Conservation (phyloP, 2,113 vertebrate species). For the Daphoenositta chrysoptera region DNA sequence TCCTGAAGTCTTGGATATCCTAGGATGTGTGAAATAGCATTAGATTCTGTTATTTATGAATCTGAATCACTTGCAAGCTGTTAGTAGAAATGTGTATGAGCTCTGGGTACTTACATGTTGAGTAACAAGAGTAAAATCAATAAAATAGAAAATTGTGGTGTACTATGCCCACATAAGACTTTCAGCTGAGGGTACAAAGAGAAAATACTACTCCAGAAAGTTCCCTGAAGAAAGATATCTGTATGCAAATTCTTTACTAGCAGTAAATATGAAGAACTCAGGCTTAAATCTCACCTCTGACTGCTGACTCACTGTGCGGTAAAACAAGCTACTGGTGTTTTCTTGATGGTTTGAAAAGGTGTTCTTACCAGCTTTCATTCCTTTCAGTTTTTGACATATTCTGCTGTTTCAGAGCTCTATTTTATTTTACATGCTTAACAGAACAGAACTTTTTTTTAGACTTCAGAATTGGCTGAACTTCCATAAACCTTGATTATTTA, state of each 20-base stretch:
- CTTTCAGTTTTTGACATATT: neutral
- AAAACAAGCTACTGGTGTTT: neutral
- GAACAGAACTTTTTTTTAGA: neutral
- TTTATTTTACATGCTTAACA: neutral
- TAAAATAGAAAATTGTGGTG: neutral
- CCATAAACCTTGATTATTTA: neutral
- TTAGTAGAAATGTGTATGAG: neutral
- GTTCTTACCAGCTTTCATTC: neutral
- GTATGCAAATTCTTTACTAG: neutral
- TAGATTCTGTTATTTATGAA: neutral
- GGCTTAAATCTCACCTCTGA: neutral
- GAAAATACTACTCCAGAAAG: neutral
- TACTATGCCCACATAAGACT: neutral
- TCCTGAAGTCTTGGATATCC: neutral
- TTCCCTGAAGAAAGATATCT: neutral
- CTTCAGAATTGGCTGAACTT: neutral
- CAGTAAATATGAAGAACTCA: neutral
- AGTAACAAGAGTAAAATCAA: neutral
- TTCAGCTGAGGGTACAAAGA: neutral
- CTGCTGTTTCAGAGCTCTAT: neutral
- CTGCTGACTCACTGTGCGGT: neutral
- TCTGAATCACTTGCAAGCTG: neutral
- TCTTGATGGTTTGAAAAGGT: neutral
- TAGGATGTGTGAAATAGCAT: neutral
- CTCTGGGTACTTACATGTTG: neutral